These are phyloP conservation scores for Naso thynnoides DNA, from an alignment of 2,797 vertebrate genomes.

Conservation along the genomic window DNA sequence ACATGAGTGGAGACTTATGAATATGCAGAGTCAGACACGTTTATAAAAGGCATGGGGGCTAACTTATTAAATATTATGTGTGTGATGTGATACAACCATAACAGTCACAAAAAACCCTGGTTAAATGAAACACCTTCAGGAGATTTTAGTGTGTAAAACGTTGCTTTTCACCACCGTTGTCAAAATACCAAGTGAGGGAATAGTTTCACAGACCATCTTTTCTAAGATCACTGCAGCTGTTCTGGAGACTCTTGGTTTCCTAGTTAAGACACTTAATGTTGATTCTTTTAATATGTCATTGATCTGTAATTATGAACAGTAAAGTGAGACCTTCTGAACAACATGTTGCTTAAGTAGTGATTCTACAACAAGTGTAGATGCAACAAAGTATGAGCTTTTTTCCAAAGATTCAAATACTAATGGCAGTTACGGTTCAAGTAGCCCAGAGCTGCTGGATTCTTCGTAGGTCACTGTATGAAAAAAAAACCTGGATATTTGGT, in stretches of 20 bases:
- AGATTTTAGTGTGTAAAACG: neutral
- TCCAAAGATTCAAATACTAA: slow-evolving; percentile 18
- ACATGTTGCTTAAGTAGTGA: slow-evolving; percentile 23
- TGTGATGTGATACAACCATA: neutral
- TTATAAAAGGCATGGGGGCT: too few relatives aligned
- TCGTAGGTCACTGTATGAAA: slow-evolving; percentile 40
- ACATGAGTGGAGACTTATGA: too few relatives aligned
- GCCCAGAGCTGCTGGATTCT: slow-evolving; percentile 11
- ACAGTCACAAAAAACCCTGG: neutral
- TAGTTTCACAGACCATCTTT: neutral
- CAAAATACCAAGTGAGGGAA: neutral
- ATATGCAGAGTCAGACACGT: too few relatives aligned
- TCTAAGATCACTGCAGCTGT: neutral
- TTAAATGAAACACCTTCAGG: neutral
- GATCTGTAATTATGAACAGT: slow-evolving; percentile 23
- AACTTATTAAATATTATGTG: too few relatives aligned
- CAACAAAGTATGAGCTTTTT: slow-evolving; percentile 28
- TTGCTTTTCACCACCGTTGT: neutral
- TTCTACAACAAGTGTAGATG: slow-evolving; percentile 3
- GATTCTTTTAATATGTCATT: slow-evolving; percentile 18
- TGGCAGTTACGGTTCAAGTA: neutral
- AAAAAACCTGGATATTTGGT: slow-evolving; percentile 39
- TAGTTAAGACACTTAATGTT: slow-evolving; percentile 1
- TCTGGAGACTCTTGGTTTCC: neutral
- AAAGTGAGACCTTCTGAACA: slow-evolving; percentile 14